Evolutionary conservation across 2,113 vertebrate species (phyloP), one percentile per base, ranked within the genome.

Genomic region (Phylloscopus trochiloides): DNA sequence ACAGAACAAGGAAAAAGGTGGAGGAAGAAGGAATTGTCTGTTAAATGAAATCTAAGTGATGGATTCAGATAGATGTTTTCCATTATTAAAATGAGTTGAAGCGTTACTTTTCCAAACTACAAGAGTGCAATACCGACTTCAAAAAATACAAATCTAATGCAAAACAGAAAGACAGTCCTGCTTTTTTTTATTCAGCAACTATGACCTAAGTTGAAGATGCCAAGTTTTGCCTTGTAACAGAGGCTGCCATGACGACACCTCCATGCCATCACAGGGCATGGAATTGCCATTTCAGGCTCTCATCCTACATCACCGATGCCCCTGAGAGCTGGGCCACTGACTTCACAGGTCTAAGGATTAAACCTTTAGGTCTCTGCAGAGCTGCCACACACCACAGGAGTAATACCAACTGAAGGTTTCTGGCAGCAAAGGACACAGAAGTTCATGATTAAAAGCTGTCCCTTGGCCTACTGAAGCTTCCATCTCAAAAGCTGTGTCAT

Each of bases 21-120:
- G 48, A 92, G 25, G 52, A 51, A 95, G 42, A 90, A 89, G 42
- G 50, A 92, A 80, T 43, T 14, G 21, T 83, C 82, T 91, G 20
- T 57, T 87, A 85, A 94, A 93, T 70, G 79, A 89, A 94, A 91
- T 50, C 50, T 48, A 86, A 62, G 17, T 26, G 9, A 95, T 73
- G 61, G 40, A 67, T 77, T 95, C 71, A 83, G 47, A 72, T 31
- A 89, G 62, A 70, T 28, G 52, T 42, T 91, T 96, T 89, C 84
- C 43, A 71, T 79, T 92, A 66, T 28, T 54, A 51, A 71, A 67
- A 83, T 47, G 59, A 93, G 88, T 5, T 3, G 1, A 61, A 72
- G 51, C 19, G 4, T 50, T 88, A 72, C 18, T 81, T 88, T 75
- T 65, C 54, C 57, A 50, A 90, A 81, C 32, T 34, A 71, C 11